Evolutionary conservation across 2,797 vertebrate genomes (phyloP), one percentile per base, ranked within the genome.

Genomic region (Cheirogaleus major): DNA sequence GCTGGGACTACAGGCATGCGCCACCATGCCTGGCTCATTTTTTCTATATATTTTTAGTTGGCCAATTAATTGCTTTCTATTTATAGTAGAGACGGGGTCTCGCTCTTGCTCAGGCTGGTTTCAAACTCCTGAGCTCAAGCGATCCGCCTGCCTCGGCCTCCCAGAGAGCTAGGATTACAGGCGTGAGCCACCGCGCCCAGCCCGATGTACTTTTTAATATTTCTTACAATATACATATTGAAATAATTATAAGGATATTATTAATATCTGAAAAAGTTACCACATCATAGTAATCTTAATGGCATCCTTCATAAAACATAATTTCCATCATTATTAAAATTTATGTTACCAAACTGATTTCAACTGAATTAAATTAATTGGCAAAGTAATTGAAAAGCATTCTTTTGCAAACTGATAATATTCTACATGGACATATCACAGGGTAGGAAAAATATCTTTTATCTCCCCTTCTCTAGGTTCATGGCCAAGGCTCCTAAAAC

Each of bases 311-410:
- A 76, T 52, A 45, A 88, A 72, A 82, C 3, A 35, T 43, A 65
- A 76, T 70, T 73, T 69, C 17, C 55, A 81, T 65, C 27, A 70
- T 93, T 82, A 76, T 90, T 94, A 84, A 91, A 81, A 92, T 1
- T 43, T 38, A 32, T 69, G 23, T 91, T 45, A 88, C n/a, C 20
- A 81, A 63, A 91, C 7, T 91, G 4, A 95, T 96, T 78, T 65
- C 22, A 93, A 38, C 9, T 52, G 13, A 92, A 63, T 72, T 90
- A 59, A 45, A 50, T 67, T 73, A 83, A 69, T 57, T 69, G 38
- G 30, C 25, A 93, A 81, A 88, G 65, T 75, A 83, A 52, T 57
- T 70, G 48, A 80, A 61, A 92, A 76, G 11, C 41, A 81, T 25
- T 12, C 4, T 79, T 84, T 90, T 92, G n/a, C 25, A 81, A 85